Evolutionary conservation across 2,797 vertebrate species (phyloP), one percentile per base, ranked within the genome.

Genomic region (Ciconia nigra): DNA sequence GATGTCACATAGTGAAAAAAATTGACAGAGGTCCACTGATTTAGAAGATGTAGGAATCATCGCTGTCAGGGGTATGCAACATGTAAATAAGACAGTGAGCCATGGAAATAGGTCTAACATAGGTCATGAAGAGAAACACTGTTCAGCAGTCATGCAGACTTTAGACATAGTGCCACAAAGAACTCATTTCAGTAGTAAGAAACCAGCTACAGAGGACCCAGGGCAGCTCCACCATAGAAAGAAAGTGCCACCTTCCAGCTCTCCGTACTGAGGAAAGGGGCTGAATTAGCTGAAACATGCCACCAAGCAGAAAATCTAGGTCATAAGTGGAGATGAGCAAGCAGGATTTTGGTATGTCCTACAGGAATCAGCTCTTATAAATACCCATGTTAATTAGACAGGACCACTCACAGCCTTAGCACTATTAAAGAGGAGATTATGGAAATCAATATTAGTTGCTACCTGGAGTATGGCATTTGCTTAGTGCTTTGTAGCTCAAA

Each of bases 371-470:
- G 11, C 26, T 91, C 13, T 54, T 71, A 61, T 14, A 54, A 72
- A 46, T 42, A 54, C 33, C n/a, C 21, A 9, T 19, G 7, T 17
- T 47, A 0, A 0, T 74, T 63, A 55, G 58, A 61, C 37, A 89
- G 44, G 14, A 87, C 7, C 11, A 63, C 35, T 28, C 51, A 61
- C 20, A 91, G 35, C 42, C 29, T 59, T 29, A 44, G 31, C 31
- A n/a, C 15, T 73, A 41, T 15, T 62, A 22, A 73, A 73, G 18
- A 88, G n/a, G 25, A 85, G 18, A 72, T 65, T 25, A 83, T 42
- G 28, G 52, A 90, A 82, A 79, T 37, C 19, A 16, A 2, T 42
- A 18, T 52, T 46, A 35, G 22, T 15, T 54, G 11, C 35, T 79
- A 31, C 41, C 35, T 44, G 41, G 37, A 74, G 25, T 24, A 70